Evolutionary conservation across 2,113 vertebrate genomes (phyloP).

Genomic region (Sceloporus undulatus): DNA sequence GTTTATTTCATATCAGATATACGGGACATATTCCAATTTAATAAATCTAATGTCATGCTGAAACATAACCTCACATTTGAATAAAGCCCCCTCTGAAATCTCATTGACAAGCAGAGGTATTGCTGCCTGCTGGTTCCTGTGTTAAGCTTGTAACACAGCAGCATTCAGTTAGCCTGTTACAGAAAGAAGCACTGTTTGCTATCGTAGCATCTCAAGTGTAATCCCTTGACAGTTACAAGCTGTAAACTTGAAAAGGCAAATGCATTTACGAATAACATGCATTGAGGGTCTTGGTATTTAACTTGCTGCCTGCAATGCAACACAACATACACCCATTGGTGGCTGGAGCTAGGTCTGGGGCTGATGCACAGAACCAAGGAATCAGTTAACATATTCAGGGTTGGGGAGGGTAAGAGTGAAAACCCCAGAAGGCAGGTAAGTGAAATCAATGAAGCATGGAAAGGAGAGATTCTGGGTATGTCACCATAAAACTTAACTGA

Average conservation of each 20-base stretch:
- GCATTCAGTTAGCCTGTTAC: rapidly evolving
- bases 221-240: conserved; percentile 39
- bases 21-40: not conserved
- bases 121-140: conserved; percentile 13
- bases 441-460: conserved; percentile 60
- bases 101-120: conserved; percentile 11
- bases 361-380: conserved; percentile 25
- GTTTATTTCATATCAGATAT: not conserved
- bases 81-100: conserved; percentile 20
- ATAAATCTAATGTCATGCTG: not conserved
- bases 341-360: conserved; percentile 12
- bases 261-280: rapidly evolving
- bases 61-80: conserved; percentile 21
- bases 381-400: conserved; percentile 35
- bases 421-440: conserved; percentile 56
- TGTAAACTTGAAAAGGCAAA: conserved; percentile 41
- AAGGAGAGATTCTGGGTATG: conserved; percentile 52
- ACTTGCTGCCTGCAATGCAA: conserved; percentile 37
- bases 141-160: not conserved
- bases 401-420: conserved; percentile 18
- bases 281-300: conserved; percentile 45
- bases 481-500: conserved; percentile 68
- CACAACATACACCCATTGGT: conserved; percentile 15
- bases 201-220: conserved; percentile 16
- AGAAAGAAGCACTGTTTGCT: conserved; percentile 7